phyloP scores from a whole-genome alignment of 2,797 vertebrate species.

The Loriculus beryllinus region DNA sequence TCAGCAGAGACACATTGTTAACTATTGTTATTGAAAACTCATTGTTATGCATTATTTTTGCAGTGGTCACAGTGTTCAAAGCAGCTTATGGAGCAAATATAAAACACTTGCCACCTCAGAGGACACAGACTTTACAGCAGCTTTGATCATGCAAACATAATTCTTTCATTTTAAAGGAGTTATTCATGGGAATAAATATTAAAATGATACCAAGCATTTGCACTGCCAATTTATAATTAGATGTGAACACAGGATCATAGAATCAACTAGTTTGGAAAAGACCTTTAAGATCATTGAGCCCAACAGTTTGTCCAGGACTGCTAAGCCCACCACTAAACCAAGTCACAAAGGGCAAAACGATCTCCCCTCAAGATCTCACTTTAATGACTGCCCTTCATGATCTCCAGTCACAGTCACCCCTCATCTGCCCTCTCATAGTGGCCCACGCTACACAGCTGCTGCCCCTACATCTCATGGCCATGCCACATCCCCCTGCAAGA shows the following conservation, averaged over 20 bases:
- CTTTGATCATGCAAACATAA: conserved; percentile 41
- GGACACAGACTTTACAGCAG: not conserved
- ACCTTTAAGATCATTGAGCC: not conserved
- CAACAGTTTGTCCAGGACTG: not conserved
- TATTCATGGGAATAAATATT: conserved; percentile 2
- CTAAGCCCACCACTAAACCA: not conserved
- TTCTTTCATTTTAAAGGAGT: conserved; percentile 28
- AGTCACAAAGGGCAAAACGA: not conserved
- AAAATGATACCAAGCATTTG: not conserved
- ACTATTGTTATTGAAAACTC: conserved; percentile 5
- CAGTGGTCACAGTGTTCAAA: not conserved
- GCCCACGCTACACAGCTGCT: not conserved
- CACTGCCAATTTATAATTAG: not conserved
- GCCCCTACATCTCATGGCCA: not conserved
- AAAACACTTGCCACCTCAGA: conserved; percentile 42
- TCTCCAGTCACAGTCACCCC: not conserved
- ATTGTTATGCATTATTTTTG: not conserved
- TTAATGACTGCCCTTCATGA: not conserved
- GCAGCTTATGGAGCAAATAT: conserved; percentile 10
- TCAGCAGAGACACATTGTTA: not conserved
- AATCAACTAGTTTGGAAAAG: not conserved
- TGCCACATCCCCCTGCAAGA: not conserved
- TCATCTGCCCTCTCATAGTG: not conserved
- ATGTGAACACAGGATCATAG: not conserved
- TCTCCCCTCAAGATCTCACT: not conserved